Evolutionary conservation across 2,888 invertebrate genomes (phyloP), one percentile per base, ranked within the genome.

Genomic region (Morpho achilles): DNA sequence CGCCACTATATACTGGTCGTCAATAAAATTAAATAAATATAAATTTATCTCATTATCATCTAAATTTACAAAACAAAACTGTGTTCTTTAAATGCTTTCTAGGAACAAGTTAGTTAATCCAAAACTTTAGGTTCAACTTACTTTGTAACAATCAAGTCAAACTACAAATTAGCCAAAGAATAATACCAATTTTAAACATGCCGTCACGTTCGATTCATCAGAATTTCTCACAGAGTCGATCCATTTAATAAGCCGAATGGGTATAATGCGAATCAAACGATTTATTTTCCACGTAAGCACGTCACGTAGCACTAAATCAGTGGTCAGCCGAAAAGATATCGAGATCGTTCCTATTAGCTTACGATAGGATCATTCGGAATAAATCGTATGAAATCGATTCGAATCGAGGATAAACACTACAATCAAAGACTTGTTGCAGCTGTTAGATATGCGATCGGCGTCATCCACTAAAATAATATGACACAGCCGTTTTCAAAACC

Each of bases 401-500:
- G 82, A 72, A 74, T 75, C 72, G 82, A 76, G 76, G 75, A 77
- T 90, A 90, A 90, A 90, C 76, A 90, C 89, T 87, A 83, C 89
- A 86, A 90, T 90, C 83, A 86, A 73, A 70, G 66, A 70, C 74
- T 74, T 73, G 76, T 76, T 80, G 88, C 89, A 90, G 88, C 87
- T 89, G 87, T 84, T 86, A 84, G 84, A 79, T 79, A 78, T 77
- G 73, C 77, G 82, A 80, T 75, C 83, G 80, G 79, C 84, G 84
- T 86, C 86, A 87, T 83, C 87, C 89, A 85, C 89, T 90, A 87
- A 89, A 88, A 88, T 88, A 88, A 88, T 89, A 89, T 89, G 90
- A 89, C 89, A 88, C 82, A 89, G 89, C 88, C 87, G 71, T 69
- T 89, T 90, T 87, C 79, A 82, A 82, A 74, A 79, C 79, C 77